Evolutionary conservation across 2,888 invertebrate genomes (phyloP).

Genomic region (Flexamia atlantica): DNA sequence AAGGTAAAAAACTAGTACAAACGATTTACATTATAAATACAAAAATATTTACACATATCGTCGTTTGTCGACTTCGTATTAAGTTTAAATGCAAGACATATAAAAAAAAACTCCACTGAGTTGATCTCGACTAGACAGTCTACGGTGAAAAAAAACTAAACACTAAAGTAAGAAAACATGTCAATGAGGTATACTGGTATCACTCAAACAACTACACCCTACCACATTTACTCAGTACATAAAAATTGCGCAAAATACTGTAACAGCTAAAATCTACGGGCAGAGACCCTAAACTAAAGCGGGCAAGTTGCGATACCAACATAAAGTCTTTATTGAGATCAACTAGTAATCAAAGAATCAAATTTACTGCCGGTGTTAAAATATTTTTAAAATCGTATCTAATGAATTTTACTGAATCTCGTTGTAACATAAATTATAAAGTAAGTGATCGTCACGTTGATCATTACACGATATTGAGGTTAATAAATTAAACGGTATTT

Average conservation of each 20-base stretch:
- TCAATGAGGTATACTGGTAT: slow-evolving; percentile 37
- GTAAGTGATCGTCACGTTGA: too few relatives aligned
- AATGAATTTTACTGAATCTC: too few relatives aligned
- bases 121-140: slow-evolving; percentile 25
- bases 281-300: background rate
- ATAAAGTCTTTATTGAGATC: slow-evolving; percentile 54
- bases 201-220: background rate
- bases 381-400: too few relatives aligned
- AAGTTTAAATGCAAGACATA: background rate
- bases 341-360: too few relatives aligned
- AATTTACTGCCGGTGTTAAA: background rate
- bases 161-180: background rate
- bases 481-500: too few relatives aligned
- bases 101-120: background rate
- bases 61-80: background rate
- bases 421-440: too few relatives aligned
- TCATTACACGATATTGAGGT: too few relatives aligned
- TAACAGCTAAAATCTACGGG: background rate
- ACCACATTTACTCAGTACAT: background rate
- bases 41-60: slow-evolving; percentile 14
- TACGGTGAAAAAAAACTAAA: slow-evolving; percentile 13
- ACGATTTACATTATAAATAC: slow-evolving; percentile 32
- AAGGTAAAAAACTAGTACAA: slow-evolving; percentile 14
- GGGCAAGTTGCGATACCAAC: background rate
- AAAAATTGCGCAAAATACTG: background rate